A percentile compares a stretch with the other conserved stretches of the same genome.
Conservation (phyloP, 2,797 vertebrate genomes). For the Myoxocephalus aenaeus region DNA sequence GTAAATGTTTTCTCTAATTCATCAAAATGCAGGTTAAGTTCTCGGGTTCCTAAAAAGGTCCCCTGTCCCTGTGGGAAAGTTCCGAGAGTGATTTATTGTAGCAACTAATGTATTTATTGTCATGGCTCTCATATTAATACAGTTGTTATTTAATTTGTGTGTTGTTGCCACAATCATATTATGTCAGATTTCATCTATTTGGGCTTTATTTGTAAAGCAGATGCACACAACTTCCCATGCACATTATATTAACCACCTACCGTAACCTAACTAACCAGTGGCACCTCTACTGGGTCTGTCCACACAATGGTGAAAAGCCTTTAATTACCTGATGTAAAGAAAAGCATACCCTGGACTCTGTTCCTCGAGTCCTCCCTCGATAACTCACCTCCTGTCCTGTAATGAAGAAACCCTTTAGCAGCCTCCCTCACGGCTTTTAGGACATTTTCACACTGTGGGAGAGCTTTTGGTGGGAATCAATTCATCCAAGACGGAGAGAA, state of each 20-base stretch:
- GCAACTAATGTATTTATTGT: not conserved
- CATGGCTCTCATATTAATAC: not conserved
- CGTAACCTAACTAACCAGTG: conserved; percentile 20
- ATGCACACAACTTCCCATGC: conserved; percentile 48
- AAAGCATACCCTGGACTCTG: conserved; percentile 52
- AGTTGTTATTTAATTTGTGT: not conserved
- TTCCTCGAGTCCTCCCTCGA: conserved; percentile 34
- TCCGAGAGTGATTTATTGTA: not conserved
- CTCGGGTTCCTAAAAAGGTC: not conserved
- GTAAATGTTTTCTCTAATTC: not conserved
- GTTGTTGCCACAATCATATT: not conserved
- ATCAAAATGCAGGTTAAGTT: not conserved
- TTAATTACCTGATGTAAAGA: conserved; percentile 69
- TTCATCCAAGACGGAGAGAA: conserved; percentile 10
- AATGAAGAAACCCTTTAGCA: conserved; percentile 54
- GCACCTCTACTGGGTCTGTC: conserved; percentile 30
- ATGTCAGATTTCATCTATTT: conserved; percentile 2
- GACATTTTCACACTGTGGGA: conserved; percentile 50
- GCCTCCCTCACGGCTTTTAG: conserved; percentile 38
- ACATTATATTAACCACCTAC: conserved; percentile 46
- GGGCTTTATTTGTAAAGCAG: conserved; percentile 35
- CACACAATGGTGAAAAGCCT: conserved; percentile 62
- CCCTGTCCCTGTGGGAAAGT: not conserved
- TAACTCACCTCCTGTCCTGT: conserved; percentile 66
- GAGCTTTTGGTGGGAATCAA: conserved; percentile 41